These are phyloP conservation scores for Homalodisca vitripennis DNA, from an alignment of 1,140 invertebrate genomes.

Conservation along the genomic window DNA sequence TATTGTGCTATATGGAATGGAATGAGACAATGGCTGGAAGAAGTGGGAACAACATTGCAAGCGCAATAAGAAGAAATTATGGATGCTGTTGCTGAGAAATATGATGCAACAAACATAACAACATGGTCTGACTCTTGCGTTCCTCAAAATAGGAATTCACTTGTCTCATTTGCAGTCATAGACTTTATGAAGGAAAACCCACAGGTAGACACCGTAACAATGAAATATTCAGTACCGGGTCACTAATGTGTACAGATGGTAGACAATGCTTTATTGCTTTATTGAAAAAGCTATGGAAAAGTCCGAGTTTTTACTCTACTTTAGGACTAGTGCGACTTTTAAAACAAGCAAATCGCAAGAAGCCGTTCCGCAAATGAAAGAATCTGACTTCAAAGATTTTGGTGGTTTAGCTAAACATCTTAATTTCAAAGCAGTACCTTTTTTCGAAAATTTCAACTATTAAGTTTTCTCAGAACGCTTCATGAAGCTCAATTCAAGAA, in stretches of 20 bases:
- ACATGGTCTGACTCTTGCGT: slow-evolving; percentile 42
- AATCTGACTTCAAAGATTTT: slow-evolving; percentile 34
- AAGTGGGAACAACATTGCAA: slow-evolving; percentile 40
- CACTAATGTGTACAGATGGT: slow-evolving; percentile 42
- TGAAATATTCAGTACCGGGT: slow-evolving; percentile 43
- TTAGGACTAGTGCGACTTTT: slow-evolving; percentile 36
- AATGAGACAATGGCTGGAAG: slow-evolving; percentile 36
- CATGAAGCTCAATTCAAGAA: slow-evolving; percentile 17
- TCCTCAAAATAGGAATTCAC: slow-evolving; percentile 42
- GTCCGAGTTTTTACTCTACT: slow-evolving; percentile 36
- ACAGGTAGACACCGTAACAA: slow-evolving; percentile 36
- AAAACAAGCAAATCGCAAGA: slow-evolving; percentile 26
- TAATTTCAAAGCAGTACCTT: slow-evolving; percentile 34
- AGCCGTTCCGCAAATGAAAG: slow-evolving; percentile 30
- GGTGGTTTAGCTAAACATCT: slow-evolving; percentile 21
- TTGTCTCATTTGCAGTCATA: slow-evolving; percentile 39
- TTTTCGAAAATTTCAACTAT: slow-evolving; percentile 28
- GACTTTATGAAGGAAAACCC: slow-evolving; percentile 38
- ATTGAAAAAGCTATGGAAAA: slow-evolving; percentile 41
- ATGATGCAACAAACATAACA: slow-evolving; percentile 36
- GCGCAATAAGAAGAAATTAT: too few relatives aligned
- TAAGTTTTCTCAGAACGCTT: slow-evolving; percentile 27
- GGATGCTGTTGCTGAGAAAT: slow-evolving; percentile 32
- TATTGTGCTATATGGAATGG: slow-evolving; percentile 42
- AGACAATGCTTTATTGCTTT: slow-evolving; percentile 40